Base-by-base conservation (phyloP, 2,113 vertebrate genomes). In the Chionomys nivalis region DNA sequence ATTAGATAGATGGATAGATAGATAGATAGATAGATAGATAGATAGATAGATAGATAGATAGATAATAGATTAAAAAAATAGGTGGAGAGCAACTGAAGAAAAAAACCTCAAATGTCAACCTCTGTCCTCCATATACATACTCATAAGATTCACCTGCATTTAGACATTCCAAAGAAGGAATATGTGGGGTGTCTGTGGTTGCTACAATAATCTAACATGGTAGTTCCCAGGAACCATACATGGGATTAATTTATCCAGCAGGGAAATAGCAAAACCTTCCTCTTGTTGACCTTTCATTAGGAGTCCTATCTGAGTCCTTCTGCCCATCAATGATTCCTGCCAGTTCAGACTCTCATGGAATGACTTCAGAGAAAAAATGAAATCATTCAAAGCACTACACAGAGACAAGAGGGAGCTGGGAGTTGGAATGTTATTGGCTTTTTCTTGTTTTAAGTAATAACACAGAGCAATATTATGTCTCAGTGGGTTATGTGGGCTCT, bases 351-450 rank as follows among this genome's bases (percentile, higher is more conserved):
- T 70, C 58, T 79, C 44, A 36, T 21, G 11, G 65, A 19, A 28
- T 58, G n/a, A 63, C 83, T 88, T 89, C 73, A 87, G 75, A 93
- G 44, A 92, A 96, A 31, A 95, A 94, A 94, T 42, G 10, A 96
- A 44, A 77, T 81, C 85, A 90, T 66, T 86, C 31, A 55, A 87
- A 89, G 39, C 11, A 65, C 12, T 73, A 42, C 49, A 78, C 10
- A 85, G 73, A 92, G 94, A 83, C 42, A 86, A 79, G 55, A 26
- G 3, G 65, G 19, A 47, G 28, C 88, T 89, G 78, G 79, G 26
- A 36, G 89, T 94, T 89, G 87, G 92, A 65, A 87, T 91, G 95
- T 96, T 77, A 66, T 78, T 85, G 78, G 65, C 14, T 70, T 94
- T 89, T 95, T 66, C 72, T 68, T 89, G 3, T 65, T 76, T 96